These are phyloP conservation scores for Pterocles burchelli DNA, from an alignment of 2,113 vertebrate genomes.

Conservation along the genomic window DNA sequence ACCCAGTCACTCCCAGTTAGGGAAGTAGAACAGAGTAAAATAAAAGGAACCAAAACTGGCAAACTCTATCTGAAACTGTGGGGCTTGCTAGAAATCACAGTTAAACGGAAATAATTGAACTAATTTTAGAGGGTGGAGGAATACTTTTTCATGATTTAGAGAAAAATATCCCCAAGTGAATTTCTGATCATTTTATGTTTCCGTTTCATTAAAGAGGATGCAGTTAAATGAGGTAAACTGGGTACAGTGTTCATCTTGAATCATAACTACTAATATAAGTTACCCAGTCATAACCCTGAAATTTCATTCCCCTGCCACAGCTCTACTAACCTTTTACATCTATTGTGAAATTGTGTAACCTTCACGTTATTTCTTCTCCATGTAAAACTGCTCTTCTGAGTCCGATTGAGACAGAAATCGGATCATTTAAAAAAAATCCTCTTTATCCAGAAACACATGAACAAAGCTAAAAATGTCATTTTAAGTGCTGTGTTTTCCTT, in stretches of 20 bases:
- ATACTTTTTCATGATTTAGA: not conserved
- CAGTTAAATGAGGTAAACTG: not conserved
- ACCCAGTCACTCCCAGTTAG: not conserved
- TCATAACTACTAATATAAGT: not conserved
- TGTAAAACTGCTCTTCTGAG: not conserved
- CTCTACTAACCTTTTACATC: not conserved
- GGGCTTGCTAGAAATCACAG: not conserved
- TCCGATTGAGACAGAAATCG: not conserved
- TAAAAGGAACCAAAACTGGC: not conserved
- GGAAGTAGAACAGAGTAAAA: not conserved
- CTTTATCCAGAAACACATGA: not conserved
- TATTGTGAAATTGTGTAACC: not conserved
- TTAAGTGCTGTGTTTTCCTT: not conserved
- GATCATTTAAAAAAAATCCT: not conserved
- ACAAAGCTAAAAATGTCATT: slow-evolving; percentile 15
- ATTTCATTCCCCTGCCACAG: not conserved
- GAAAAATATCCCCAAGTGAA: not conserved
- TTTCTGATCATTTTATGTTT: not conserved
- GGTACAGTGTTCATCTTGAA: not conserved
- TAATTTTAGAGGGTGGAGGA: not conserved
- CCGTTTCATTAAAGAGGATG: not conserved
- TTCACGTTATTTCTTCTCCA: not conserved
- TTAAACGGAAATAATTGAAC: not conserved
- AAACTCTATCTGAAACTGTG: not conserved
- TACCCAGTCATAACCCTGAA: not conserved